Evolutionary conservation across 2,888 invertebrate species (phyloP), one percentile per base, ranked within the genome.

Genomic region (Nineta flava): DNA sequence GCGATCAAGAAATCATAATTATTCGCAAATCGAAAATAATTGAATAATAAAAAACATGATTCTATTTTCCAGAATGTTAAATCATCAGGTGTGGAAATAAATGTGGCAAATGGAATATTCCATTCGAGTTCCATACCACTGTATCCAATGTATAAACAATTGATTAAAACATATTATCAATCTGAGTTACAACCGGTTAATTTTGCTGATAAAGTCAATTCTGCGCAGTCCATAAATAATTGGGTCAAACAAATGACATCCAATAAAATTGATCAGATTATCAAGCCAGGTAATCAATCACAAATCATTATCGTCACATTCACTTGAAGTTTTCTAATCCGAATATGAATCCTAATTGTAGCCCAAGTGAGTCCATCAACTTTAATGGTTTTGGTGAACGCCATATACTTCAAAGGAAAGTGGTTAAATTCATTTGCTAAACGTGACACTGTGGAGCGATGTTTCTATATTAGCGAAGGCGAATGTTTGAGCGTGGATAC

Each of bases 401-500:
- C 83, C 0, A 69, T 87, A 58, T 85, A 83, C 62, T 87, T 84
- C 70, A 81, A 82, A 54, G 85, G 84, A n/a, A 74, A 74, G 10
- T 87, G 87, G 87, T 73, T 77, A 53, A 71, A 73, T 21, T 70
- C 79, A 0, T 87, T 87, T 61, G 74, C 79, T 52, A 61, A 64
- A 10, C 61, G 60, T 3, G 57, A 60, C 15, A 81, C 81, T 0
- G 59, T 57, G 48, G 59, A 68, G 2, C 74, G 75, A 35, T 74
- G 80, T 52, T 87, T 87, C 67, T 73, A 77, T 59, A 71, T 74
- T 51, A 76, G 76, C 10, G 72, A 70, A 42, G 68, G 69, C 0
- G 75, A 76, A 55, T 81, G 83, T 59, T 71, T 73, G 51, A 70
- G 74, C 55, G 72, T 76, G 0, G 67, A 72, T 0, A 78, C 83